phyloP scores from a whole-genome alignment of 1,140 invertebrate species.

The Campoletis sonorensis region DNA sequence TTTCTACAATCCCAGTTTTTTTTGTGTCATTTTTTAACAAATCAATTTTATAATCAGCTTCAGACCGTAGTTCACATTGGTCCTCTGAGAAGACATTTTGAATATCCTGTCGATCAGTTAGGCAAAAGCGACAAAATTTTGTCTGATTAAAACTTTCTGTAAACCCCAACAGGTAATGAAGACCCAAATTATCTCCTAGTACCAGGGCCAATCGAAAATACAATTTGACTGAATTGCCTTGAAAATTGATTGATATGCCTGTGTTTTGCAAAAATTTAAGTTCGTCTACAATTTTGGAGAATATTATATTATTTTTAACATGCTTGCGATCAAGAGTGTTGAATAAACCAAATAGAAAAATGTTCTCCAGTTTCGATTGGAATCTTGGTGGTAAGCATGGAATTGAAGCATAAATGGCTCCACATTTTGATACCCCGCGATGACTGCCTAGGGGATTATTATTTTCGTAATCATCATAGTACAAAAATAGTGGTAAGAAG shows the following conservation, averaged over 20 bases:
- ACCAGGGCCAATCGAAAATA: conserved; percentile 40
- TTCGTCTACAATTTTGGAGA: conserved; percentile 15
- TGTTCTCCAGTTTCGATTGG: conserved; percentile 34
- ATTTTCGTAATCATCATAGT: conserved; percentile 52
- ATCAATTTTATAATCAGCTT: not conserved
- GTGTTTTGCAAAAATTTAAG: conserved; percentile 19
- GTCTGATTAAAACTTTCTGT: conserved; percentile 2
- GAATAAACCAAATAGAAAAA: conserved; percentile 31
- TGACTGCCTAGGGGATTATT: conserved; percentile 45
- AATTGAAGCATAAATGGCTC: conserved; percentile 26
- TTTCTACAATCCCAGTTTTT: not conserved
- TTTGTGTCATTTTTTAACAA: not conserved
- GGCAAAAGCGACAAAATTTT: not conserved
- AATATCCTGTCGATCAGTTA: not conserved
- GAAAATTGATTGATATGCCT: conserved; percentile 33
- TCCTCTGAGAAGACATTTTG: not conserved
- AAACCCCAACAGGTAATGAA: conserved; percentile 33
- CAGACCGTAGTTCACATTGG: not conserved
- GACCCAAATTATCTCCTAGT: conserved; percentile 43
- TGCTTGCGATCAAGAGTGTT: conserved; percentile 31
- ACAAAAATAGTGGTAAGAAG: conserved; percentile 37
- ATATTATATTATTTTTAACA: not conserved
- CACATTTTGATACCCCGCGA: not conserved
- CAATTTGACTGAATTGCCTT: not conserved
- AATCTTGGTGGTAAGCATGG: conserved; percentile 30